Evolutionary conservation across 2,113 vertebrate species (phyloP).

Genomic region (Mormoops blainvillei): DNA sequence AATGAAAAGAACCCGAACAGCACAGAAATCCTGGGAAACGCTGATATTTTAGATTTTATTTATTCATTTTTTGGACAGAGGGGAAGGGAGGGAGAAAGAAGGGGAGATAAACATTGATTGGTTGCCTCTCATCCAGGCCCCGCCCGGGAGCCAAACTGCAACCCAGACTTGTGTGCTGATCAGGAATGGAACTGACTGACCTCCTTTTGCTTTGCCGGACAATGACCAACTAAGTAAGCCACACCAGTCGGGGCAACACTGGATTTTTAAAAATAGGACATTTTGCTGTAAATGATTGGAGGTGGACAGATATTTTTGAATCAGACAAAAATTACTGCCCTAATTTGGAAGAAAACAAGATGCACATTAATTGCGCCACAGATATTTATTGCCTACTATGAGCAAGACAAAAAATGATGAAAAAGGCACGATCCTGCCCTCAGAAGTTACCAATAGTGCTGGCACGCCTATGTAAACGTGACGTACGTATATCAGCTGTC

Average conservation of each 20-base stretch:
- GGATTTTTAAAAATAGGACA: neutral
- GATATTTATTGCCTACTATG: neutral
- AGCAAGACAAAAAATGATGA: neutral
- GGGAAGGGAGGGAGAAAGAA: too few species aligned
- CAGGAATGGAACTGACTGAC: too few species aligned
- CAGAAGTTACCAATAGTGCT: neutral
- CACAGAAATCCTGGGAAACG: slow-evolving; percentile 5
- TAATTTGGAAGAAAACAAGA: slow-evolving; percentile 21
- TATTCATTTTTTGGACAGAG: too few species aligned
- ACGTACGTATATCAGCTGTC: neutral
- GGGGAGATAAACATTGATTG: too few species aligned
- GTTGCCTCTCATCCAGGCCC: too few species aligned
- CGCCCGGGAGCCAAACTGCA: too few species aligned
- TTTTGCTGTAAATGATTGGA: neutral
- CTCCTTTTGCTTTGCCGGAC: too few species aligned
- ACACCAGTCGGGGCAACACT: neutral
- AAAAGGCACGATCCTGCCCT: neutral
- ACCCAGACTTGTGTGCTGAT: too few species aligned
- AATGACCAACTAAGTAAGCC: too few species aligned
- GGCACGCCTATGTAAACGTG: neutral
- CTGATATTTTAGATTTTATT: neutral
- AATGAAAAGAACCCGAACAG: neutral
- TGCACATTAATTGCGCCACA: neutral
- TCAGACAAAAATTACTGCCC: neutral
- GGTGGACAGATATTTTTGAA: neutral